phyloP scores from a whole-genome alignment of 2,113 vertebrate species.

The Nematolebias whitei region DNA sequence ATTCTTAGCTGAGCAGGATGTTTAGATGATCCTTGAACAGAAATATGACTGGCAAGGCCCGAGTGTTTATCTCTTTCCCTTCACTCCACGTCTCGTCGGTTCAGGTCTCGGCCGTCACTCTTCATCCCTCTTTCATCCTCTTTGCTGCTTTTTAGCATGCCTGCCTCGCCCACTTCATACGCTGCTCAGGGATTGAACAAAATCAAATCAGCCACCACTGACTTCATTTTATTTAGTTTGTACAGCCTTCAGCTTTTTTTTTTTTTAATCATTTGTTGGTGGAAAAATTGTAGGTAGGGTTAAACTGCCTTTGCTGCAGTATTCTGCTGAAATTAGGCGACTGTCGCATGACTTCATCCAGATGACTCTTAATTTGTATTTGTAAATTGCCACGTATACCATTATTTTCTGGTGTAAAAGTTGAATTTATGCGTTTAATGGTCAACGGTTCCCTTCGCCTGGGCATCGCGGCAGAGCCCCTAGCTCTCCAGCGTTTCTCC shows the following conservation, averaged over 20 bases:
- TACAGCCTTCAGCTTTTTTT: constrained; percentile 6
- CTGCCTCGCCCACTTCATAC: constrained; percentile 25
- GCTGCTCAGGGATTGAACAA: constrained; percentile 32
- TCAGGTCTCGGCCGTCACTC: constrained; percentile 58
- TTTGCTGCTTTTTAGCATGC: constrained; percentile 22
- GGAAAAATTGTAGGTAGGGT: constrained; percentile 24
- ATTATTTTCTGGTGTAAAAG: too few species aligned
- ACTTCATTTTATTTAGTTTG: background rate
- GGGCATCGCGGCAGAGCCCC: too few species aligned
- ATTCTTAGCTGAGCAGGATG: constrained; percentile 84
- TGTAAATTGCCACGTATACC: background rate
- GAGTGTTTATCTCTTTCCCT: constrained; percentile 75
- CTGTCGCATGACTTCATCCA: background rate
- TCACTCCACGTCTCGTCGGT: constrained; percentile 33
- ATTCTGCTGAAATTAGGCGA: constrained; percentile 26
- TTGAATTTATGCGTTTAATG: too few species aligned
- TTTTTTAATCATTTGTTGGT: too few species aligned
- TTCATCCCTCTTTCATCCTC: constrained; percentile 25
- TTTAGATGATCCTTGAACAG: constrained; percentile 78
- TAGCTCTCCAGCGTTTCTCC: too few species aligned
- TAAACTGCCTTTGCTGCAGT: constrained; percentile 24
- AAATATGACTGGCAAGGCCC: constrained; percentile 79
- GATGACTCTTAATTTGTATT: constrained; percentile 1
- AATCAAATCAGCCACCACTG: constrained; percentile 23
- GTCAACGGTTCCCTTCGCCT: too few species aligned